A percentile compares a stretch with the other conserved stretches of the same genome.
Evolutionary conservation across 1,140 invertebrate species (phyloP).

Genomic region (Elysia chlorotica): DNA sequence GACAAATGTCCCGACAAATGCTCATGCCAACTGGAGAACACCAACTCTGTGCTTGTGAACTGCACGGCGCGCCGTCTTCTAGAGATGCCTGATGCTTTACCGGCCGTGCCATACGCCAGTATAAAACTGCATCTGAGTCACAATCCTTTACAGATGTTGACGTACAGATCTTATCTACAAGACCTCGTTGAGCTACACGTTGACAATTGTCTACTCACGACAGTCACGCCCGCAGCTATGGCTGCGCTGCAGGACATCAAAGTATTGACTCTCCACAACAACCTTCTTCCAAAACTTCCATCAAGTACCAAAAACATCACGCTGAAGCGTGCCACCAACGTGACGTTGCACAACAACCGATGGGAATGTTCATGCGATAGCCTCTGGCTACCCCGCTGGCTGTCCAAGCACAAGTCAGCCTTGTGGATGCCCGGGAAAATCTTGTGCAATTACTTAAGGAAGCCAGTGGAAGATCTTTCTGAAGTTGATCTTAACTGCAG

Average conservation of each 20-base stretch:
- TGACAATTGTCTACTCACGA: constrained; percentile 7
- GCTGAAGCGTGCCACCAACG: constrained; percentile 14
- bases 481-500: constrained; percentile 22
- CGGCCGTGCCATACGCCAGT: not conserved
- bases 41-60: constrained; percentile 11
- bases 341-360: constrained; percentile 29
- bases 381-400: constrained; percentile 27
- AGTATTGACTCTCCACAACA: constrained; percentile 25
- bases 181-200: constrained; percentile 18
- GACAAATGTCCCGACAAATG: constrained; percentile 21
- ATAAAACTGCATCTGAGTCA: constrained; percentile 14
- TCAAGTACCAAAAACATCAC: constrained; percentile 18
- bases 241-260: constrained; percentile 21
- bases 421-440: constrained; percentile 8
- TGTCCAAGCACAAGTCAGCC: constrained; percentile 9
- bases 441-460: constrained; percentile 19
- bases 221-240: constrained; percentile 23
- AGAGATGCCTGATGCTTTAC: constrained; percentile 19
- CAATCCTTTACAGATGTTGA: constrained; percentile 14
- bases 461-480: constrained; percentile 14
- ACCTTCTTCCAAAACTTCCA: constrained; percentile 25
- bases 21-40: constrained; percentile 8
- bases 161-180: constrained; percentile 22
- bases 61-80: constrained; percentile 4
- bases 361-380: constrained; percentile 28